Conservation (phyloP, 2,888 invertebrate species). For the Cantharis rustica region DNA sequence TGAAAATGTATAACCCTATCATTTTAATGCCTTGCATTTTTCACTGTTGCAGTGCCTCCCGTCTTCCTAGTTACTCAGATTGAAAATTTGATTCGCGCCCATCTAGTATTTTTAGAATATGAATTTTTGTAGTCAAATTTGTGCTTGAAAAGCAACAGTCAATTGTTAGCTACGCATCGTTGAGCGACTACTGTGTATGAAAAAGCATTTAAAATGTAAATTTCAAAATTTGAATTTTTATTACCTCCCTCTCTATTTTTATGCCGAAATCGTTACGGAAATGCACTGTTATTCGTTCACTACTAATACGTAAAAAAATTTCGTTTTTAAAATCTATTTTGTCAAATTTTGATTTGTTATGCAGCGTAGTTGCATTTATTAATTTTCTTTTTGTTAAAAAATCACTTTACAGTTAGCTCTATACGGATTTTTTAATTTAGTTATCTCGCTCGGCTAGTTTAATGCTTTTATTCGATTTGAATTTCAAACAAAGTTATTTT, state of each 20-base stretch:
- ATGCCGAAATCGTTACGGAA: constrained; percentile 28
- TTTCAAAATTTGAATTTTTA: constrained; percentile 55
- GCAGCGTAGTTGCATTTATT: neutral
- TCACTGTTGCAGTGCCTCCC: neutral
- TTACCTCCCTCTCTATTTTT: constrained; percentile 42
- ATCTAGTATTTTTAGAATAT: constrained; percentile 19
- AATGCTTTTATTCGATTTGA: constrained; percentile 31
- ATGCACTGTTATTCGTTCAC: constrained; percentile 18
- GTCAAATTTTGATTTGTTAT: neutral
- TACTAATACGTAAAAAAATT: constrained; percentile 19
- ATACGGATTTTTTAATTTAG: constrained; percentile 28
- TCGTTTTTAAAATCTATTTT: constrained; percentile 6
- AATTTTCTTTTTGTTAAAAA: constrained; percentile 6
- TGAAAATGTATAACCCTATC: neutral
- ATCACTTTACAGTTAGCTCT: constrained; percentile 5
- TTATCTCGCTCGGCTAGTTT: constrained; percentile 27
- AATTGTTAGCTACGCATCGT: constrained; percentile 49
- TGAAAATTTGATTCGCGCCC: neutral
- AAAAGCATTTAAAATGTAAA: constrained; percentile 56
- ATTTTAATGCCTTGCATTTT: neutral
- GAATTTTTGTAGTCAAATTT: constrained; percentile 26
- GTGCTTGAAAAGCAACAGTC: constrained; percentile 37
- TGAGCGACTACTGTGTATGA: constrained; percentile 49
- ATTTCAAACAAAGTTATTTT: constrained; percentile 32
- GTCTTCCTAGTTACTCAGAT: neutral